Percentiles rank a stretch among this genome's conserved stretches.
phyloP scores from a whole-genome alignment of 1,140 invertebrate species.

The Drosophila hydei region DNA sequence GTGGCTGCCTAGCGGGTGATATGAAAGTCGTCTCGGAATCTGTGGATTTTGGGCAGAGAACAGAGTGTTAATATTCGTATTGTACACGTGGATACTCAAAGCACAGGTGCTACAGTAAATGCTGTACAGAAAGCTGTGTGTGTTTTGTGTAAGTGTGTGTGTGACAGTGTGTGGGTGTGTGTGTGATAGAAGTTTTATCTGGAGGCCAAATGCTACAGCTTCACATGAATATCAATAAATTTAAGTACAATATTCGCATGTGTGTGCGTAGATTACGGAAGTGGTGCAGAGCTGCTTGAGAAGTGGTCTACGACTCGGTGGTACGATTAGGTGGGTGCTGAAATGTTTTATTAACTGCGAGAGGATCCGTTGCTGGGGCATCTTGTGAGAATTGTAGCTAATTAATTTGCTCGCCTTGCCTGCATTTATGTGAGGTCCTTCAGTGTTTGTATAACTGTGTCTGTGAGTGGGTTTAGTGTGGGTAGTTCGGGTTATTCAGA shows the following conservation, averaged over 20 bases:
- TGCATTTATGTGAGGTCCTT: slow-evolving; percentile 23
- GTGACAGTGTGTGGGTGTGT: neutral
- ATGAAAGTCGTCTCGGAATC: slow-evolving; percentile 83
- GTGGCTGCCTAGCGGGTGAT: slow-evolving; percentile 63
- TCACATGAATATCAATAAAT: slow-evolving; percentile 35
- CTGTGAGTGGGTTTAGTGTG: slow-evolving; percentile 46
- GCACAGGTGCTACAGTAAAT: slow-evolving; percentile 32
- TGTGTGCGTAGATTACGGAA: neutral
- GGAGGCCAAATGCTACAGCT: slow-evolving; percentile 56
- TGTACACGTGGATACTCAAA: neutral
- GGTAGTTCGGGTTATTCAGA: slow-evolving; percentile 44
- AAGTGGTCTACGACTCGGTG: slow-evolving; percentile 10
- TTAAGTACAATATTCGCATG: slow-evolving; percentile 5
- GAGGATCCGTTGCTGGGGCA: slow-evolving; percentile 1
- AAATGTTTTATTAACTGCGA: neutral
- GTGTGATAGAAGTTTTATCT: slow-evolving; percentile 7
- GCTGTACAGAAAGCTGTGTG: slow-evolving; percentile 63
- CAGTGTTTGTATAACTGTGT: slow-evolving; percentile 53
- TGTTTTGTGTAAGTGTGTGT: slow-evolving; percentile 16
- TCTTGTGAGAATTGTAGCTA: slow-evolving; percentile 28
- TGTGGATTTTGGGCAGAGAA: slow-evolving; percentile 25
- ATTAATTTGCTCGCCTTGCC: slow-evolving; percentile 46
- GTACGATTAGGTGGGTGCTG: slow-evolving; percentile 10
- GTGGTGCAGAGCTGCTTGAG: slow-evolving; percentile 18
- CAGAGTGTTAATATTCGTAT: slow-evolving; percentile 14